phyloP scores from a whole-genome alignment of 2,888 invertebrate species.

The Dolomedes plantarius region DNA sequence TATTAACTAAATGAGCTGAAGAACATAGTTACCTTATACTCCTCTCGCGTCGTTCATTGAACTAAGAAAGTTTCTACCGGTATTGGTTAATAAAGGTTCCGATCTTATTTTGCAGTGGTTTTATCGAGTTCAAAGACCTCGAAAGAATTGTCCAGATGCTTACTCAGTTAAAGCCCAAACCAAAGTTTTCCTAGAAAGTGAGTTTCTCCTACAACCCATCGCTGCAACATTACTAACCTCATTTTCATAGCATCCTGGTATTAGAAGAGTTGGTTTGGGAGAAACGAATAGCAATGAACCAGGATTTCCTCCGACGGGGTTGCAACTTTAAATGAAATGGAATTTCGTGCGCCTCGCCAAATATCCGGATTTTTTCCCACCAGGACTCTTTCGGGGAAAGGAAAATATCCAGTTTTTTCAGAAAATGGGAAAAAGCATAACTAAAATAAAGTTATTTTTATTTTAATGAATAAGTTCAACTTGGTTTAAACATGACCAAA shows the following conservation, averaged over 20 bases:
- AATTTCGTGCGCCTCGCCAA: background rate
- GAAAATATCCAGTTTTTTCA: no score
- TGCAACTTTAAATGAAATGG: background rate
- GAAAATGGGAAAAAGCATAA: no score
- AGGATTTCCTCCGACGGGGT: background rate
- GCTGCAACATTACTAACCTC: slow-evolving; percentile 6
- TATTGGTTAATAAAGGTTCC: background rate
- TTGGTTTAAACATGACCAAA: no score
- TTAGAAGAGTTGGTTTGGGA: background rate
- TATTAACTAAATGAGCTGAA: no score
- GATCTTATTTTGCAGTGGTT: slow-evolving; percentile 1
- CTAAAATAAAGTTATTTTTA: no score
- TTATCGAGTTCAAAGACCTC: background rate
- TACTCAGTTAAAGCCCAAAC: background rate
- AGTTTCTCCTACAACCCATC: background rate
- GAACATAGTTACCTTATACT: no score
- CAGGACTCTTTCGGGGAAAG: no score
- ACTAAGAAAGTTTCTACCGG: background rate
- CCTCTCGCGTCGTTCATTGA: background rate
- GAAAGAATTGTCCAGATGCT: background rate
- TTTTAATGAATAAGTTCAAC: no score
- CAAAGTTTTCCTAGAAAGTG: background rate
- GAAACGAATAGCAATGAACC: background rate
- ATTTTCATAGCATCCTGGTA: background rate
- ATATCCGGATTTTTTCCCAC: no score